A percentile compares a stretch with the other conserved stretches of the same genome.
Evolutionary conservation across 2,888 invertebrate genomes (phyloP).

Genomic region (Apeira syringaria): DNA sequence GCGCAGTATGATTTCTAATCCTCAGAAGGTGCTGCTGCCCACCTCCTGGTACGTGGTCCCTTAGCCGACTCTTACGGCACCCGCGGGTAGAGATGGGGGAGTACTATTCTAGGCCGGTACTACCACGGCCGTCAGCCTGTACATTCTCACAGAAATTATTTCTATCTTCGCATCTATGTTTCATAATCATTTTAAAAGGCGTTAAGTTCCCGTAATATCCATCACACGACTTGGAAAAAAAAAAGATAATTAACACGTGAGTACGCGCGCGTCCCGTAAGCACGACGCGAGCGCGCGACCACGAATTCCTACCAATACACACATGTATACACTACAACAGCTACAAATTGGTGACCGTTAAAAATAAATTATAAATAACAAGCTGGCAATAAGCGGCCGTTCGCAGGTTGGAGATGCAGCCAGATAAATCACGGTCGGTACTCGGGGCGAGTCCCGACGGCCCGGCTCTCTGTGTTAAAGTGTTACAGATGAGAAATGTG

Average conservation of each 20-base stretch:
- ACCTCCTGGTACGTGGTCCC: too few species aligned
- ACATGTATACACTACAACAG: conserved; percentile 50
- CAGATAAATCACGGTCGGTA: conserved; percentile 74
- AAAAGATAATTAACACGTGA: conserved; percentile 44
- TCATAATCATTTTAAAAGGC: conserved; percentile 14
- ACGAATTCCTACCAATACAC: conserved; percentile 43
- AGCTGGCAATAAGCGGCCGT: conserved; percentile 76
- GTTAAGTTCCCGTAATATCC: conserved; percentile 33
- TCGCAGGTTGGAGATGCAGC: conserved; percentile 77
- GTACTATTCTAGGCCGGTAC: too few species aligned
- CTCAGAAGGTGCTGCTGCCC: too few species aligned
- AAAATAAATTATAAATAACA: conserved; percentile 84
- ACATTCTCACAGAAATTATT: conserved; percentile 6
- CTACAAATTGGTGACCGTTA: conserved; percentile 79
- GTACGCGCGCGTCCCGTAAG: conserved; percentile 39
- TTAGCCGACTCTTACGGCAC: too few species aligned
- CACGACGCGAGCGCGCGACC: conserved; percentile 40
- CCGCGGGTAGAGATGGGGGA: too few species aligned
- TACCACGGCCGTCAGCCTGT: too few species aligned
- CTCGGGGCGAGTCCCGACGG: conserved; percentile 45
- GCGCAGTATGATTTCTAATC: too few species aligned
- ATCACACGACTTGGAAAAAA: conserved; percentile 31
- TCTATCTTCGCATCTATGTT: conserved; percentile 4
- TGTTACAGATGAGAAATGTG: conserved; percentile 68
- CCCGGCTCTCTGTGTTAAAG: conserved; percentile 51